Conservation (phyloP, 1,140 invertebrate genomes). For the Goniozus legneri region DNA sequence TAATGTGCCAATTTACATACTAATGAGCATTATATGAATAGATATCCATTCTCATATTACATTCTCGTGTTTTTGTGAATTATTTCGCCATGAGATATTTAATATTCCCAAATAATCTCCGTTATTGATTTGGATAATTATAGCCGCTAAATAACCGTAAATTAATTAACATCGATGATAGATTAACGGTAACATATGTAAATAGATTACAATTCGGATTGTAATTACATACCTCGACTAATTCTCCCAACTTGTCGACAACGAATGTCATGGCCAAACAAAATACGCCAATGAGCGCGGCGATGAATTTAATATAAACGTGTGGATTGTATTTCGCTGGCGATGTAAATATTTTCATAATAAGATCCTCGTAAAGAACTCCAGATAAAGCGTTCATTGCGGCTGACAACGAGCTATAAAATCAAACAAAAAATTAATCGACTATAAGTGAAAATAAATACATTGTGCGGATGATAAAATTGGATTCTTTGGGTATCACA, state of each 20-base stretch:
- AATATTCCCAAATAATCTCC: too few relatives aligned
- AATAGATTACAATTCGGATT: too few relatives aligned
- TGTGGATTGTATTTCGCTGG: neutral
- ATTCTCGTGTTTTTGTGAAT: too few relatives aligned
- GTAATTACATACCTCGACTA: neutral
- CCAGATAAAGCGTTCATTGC: neutral
- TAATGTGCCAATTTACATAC: too few relatives aligned
- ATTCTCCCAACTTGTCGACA: neutral
- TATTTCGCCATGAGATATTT: too few relatives aligned
- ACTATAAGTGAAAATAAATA: neutral
- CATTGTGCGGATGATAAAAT: too few relatives aligned
- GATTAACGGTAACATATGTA: too few relatives aligned
- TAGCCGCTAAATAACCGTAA: too few relatives aligned
- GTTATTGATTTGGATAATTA: too few relatives aligned
- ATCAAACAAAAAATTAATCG: neutral
- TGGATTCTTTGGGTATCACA: neutral
- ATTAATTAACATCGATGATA: too few relatives aligned
- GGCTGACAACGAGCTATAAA: neutral
- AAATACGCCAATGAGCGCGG: neutral
- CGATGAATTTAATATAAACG: neutral
- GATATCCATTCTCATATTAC: too few relatives aligned
- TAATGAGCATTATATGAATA: too few relatives aligned
- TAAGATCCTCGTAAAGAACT: neutral
- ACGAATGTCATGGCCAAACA: neutral
- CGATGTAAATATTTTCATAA: neutral